Evolutionary conservation across 2,888 invertebrate species (phyloP).

Genomic region (Drosophila barbarae): DNA sequence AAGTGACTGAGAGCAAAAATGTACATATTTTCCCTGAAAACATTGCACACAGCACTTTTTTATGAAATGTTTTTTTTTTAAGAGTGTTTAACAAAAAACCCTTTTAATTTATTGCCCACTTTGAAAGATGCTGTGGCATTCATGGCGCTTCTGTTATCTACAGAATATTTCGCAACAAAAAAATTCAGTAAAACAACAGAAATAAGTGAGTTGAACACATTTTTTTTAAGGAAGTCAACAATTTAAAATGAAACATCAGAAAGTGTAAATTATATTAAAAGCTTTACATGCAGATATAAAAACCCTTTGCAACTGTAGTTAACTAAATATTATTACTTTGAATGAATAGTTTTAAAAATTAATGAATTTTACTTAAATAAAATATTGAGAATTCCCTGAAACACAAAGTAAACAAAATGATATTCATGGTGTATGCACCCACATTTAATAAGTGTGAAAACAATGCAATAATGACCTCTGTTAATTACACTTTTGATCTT

Average conservation of each 20-base stretch:
- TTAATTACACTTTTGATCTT: slow-evolving; percentile 68
- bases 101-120: slow-evolving; percentile 38
- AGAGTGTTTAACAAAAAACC: slow-evolving; percentile 34
- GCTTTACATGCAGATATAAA: not conserved
- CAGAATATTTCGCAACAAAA: not conserved
- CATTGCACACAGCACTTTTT: slow-evolving; percentile 27
- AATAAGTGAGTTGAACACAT: not conserved
- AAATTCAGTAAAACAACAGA: not conserved
- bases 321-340: not conserved
- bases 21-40: slow-evolving; percentile 19
- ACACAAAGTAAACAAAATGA: not conserved
- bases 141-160: slow-evolving; percentile 3
- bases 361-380: not conserved
- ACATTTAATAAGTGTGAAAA: slow-evolving; percentile 49
- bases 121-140: slow-evolving; percentile 27
- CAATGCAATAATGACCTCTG: slow-evolving; percentile 55
- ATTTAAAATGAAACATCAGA: slow-evolving; percentile 7
- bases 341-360: not conserved
- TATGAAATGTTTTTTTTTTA: slow-evolving; percentile 28
- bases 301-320: not conserved
- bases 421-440: not conserved
- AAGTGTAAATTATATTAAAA: slow-evolving; percentile 12
- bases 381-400: not conserved
- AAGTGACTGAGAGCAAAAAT: not conserved
- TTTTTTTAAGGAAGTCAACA: slow-evolving; percentile 3